A percentile compares a stretch with the other conserved stretches of the same genome.
phyloP scores from a whole-genome alignment of 2,888 invertebrate genomes.

The Dorcus parallelipipedus region DNA sequence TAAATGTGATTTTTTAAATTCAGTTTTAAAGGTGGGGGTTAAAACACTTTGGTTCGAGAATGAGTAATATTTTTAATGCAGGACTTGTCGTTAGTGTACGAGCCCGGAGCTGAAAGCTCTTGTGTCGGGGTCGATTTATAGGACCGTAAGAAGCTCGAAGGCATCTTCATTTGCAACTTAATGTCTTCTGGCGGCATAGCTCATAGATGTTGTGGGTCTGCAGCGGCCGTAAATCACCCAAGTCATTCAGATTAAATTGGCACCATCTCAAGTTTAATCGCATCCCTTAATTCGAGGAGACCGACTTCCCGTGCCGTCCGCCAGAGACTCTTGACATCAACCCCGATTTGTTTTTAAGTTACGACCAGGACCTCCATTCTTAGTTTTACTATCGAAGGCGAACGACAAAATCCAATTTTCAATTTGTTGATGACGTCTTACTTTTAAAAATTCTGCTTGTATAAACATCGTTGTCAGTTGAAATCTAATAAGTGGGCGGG shows the following conservation, averaged over 20 bases:
- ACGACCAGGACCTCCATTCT: too few relatives aligned
- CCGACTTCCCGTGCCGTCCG: background rate
- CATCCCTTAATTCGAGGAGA: background rate
- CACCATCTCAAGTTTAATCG: constrained; percentile 21
- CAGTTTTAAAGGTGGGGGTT: too few relatives aligned
- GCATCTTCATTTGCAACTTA: constrained; percentile 16
- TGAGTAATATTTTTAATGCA: too few relatives aligned
- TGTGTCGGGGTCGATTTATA: too few relatives aligned
- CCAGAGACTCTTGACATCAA: background rate
- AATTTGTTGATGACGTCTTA: background rate
- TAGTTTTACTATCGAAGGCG: too few relatives aligned
- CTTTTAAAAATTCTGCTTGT: background rate
- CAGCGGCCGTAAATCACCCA: constrained; percentile 13
- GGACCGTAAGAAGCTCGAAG: background rate
- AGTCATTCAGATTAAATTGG: constrained; percentile 20
- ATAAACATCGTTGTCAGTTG: background rate
- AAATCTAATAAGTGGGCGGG: background rate
- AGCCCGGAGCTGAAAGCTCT: too few relatives aligned
- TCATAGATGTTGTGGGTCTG: constrained; percentile 7
- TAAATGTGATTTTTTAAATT: too few relatives aligned
- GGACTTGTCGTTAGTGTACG: too few relatives aligned
- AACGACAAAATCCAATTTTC: too few relatives aligned
- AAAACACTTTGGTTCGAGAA: too few relatives aligned
- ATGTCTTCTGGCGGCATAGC: constrained; percentile 12
- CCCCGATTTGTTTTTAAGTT: too few relatives aligned